These are phyloP conservation scores for Macaria liturata DNA, from an alignment of 2,888 invertebrate genomes.

Conservation along the genomic window DNA sequence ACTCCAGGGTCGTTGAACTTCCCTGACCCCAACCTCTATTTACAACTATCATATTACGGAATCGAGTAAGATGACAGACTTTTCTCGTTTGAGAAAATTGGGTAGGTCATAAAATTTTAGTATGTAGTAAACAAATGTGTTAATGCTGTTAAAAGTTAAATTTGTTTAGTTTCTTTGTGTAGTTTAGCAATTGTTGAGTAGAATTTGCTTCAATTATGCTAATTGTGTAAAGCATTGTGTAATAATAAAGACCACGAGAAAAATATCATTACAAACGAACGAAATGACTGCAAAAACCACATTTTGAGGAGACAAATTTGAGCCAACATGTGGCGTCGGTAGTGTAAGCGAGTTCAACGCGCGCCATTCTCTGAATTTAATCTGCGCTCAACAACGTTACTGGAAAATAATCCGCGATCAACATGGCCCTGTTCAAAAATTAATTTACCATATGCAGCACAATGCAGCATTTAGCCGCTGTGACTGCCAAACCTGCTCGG, in stretches of 20 bases:
- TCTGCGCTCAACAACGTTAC: slow-evolving; percentile 4
- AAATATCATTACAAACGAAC: too few species aligned
- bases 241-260: too few species aligned
- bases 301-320: too few species aligned
- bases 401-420: slow-evolving; percentile 25
- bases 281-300: too few species aligned
- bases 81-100: not conserved
- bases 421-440: slow-evolving; percentile 38
- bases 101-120: too few species aligned
- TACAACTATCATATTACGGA: slow-evolving; percentile 28
- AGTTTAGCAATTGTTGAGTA: too few species aligned
- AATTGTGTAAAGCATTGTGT: too few species aligned
- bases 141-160: too few species aligned
- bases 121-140: too few species aligned
- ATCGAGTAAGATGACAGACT: slow-evolving; percentile 8
- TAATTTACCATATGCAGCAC: slow-evolving; percentile 46
- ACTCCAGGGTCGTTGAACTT: slow-evolving; percentile 48
- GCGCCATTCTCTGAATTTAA: not conserved
- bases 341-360: slow-evolving; percentile 8
- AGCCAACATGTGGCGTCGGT: not conserved
- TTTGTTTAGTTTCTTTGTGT: too few species aligned
- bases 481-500: slow-evolving; percentile 25
- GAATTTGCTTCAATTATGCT: too few species aligned
- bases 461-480: slow-evolving; percentile 33
- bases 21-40: slow-evolving; percentile 39